Evolutionary conservation across 2,113 vertebrate genomes (phyloP), one percentile per base, ranked within the genome.

Genomic region (Odontophorus gujanensis): DNA sequence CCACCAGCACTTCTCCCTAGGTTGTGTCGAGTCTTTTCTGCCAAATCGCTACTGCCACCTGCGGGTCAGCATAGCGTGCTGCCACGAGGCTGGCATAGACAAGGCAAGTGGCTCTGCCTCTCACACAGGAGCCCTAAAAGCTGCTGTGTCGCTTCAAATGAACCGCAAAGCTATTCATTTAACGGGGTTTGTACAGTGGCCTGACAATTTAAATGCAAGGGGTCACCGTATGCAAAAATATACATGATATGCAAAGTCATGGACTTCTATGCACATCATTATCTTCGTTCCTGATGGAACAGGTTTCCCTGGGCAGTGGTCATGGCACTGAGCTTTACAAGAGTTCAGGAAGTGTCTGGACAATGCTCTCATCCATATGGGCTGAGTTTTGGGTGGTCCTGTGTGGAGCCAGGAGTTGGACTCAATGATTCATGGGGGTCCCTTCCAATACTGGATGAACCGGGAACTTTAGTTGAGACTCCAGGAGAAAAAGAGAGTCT

Each of bases 31-130:
- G 34, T 67, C 59, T 66, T 53, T 36, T 87, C 28, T 61, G 40
- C 19, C 55, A 63, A 90, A 61, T n/a, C 67, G 14, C 61, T 90
- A 12, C 63, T 91, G 95, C 95, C 87, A 92, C 81, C 94, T 89
- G 47, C 65, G 8, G 88, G 88, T 57, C 66, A 68, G 40, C 43
- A 57, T 34, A 22, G 19, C 16, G 47, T 45, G 47, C 18, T 81
- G 75, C 75, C 42, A 42, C 9, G 13, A n/a, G 34, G 50, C 42
- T 50, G 51, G 15, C 5, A 38, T 72, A 36, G 58, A 21, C 32
- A n/a, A 65, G 71, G 9, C 38, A 67, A 57, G 45, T 32, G 73
- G 43, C 15, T 36, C 48, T 58, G 58, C 59, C 74, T 11, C 13
- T 7, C 13, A 32, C 16, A 48, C 55, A 34, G 43, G 47, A 50